A percentile compares a stretch with the other conserved stretches of the same genome.
Conservation (phyloP, 2,113 vertebrate species). For the Notiomystis cincta region DNA sequence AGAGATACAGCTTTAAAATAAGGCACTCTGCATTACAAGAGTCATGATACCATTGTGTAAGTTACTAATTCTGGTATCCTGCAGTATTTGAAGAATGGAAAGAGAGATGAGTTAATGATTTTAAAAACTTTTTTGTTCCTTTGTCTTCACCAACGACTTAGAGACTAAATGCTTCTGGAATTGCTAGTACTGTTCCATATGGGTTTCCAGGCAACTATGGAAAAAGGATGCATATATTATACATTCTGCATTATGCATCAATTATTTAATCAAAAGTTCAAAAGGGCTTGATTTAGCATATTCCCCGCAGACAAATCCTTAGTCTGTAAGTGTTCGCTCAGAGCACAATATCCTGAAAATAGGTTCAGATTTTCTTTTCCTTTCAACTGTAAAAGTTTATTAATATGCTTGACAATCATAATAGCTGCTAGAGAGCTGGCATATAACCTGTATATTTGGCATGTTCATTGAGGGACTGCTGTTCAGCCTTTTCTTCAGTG, state of each 20-base stretch:
- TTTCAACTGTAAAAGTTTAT: slow-evolving; percentile 15
- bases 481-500: not conserved
- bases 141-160: slow-evolving; percentile 26
- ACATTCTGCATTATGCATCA: slow-evolving; percentile 58
- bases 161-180: slow-evolving; percentile 31
- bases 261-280: slow-evolving; percentile 68
- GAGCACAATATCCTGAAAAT: slow-evolving; percentile 20
- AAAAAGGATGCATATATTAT: slow-evolving; percentile 38
- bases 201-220: slow-evolving; percentile 60
- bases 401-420: not conserved
- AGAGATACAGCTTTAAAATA: not conserved
- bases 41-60: slow-evolving; percentile 10
- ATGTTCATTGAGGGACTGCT: not conserved
- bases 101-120: slow-evolving; percentile 40
- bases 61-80: slow-evolving; percentile 44
- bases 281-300: slow-evolving; percentile 62
- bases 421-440: not conserved
- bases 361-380: slow-evolving; percentile 15
- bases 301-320: slow-evolving; percentile 40
- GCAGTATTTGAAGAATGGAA: slow-evolving; percentile 33
- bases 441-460: not conserved
- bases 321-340: slow-evolving; percentile 1
- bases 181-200: slow-evolving; percentile 42
- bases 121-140: slow-evolving; percentile 25
- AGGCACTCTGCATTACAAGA: not conserved